These are phyloP conservation scores for Leucosticte australis DNA, from an alignment of 2,113 vertebrate genomes.

Conservation along the genomic window DNA sequence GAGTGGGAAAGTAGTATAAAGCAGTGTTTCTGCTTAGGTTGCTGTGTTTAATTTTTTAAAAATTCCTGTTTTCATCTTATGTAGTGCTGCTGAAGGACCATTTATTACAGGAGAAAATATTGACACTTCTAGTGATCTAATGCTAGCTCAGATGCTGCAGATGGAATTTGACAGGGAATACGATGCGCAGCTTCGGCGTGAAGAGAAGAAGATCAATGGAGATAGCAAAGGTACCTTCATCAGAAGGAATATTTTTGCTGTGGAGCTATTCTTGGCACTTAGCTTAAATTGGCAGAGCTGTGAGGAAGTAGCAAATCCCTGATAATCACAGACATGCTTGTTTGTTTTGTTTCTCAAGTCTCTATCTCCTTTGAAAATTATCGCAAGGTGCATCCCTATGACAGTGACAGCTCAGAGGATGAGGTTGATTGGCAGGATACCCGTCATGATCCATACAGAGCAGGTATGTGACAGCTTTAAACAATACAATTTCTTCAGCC, in stretches of 20 bases:
- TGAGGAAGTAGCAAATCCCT: background rate
- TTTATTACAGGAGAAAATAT: conserved; percentile 73
- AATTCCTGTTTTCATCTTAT: background rate
- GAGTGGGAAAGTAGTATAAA: background rate
- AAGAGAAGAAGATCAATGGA: conserved; percentile 96
- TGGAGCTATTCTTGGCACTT: background rate
- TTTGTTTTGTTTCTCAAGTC: conserved; percentile 76
- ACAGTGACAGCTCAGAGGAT: conserved; percentile 94
- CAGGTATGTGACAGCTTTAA: conserved; percentile 72
- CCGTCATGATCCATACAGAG: conserved; percentile 88
- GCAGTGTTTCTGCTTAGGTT: background rate
- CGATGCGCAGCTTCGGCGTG: conserved; percentile 89
- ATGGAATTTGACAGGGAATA: conserved; percentile 97
- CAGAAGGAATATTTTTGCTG: background rate
- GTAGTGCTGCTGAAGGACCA: conserved; percentile 76
- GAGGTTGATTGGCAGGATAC: conserved; percentile 99
- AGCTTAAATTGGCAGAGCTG: background rate
- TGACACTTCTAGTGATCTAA: conserved; percentile 91
- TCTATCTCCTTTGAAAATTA: conserved; percentile 99
- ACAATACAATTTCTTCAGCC: background rate
- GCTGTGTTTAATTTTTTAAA: background rate
- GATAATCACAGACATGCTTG: background rate
- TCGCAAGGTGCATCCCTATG: conserved; percentile 91
- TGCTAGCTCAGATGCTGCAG: conserved; percentile 97
- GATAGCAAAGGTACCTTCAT: conserved; percentile 90